Percentiles rank a stretch among this genome's conserved stretches.
phyloP scores from a whole-genome alignment of 2,797 vertebrate genomes.

The Gobionotothen gibberifrons region DNA sequence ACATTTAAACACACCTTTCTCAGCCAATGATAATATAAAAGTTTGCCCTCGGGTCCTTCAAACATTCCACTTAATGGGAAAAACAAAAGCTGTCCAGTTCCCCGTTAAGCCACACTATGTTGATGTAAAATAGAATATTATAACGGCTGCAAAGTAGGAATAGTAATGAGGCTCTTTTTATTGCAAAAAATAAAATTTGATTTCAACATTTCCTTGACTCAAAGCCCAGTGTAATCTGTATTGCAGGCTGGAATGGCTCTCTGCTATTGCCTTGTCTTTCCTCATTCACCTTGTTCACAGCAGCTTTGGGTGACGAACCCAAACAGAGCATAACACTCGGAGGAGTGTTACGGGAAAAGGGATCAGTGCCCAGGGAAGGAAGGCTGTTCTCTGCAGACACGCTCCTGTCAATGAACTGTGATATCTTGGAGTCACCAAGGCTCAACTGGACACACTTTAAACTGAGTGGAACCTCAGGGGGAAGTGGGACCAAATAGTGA shows the following conservation, averaged over 20 bases:
- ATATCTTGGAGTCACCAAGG: slow-evolving; percentile 43
- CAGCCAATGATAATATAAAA: slow-evolving; percentile 44
- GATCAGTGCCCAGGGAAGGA: slow-evolving; percentile 50
- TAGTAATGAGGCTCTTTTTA: slow-evolving; percentile 15
- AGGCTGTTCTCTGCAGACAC: slow-evolving; percentile 42
- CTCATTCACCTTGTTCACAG: slow-evolving; percentile 57
- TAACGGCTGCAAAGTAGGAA: slow-evolving; percentile 26
- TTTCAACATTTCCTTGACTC: slow-evolving; percentile 49
- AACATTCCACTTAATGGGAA: slow-evolving; percentile 19
- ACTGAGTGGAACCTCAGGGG: slow-evolving; percentile 17
- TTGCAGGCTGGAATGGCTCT: slow-evolving; percentile 35
- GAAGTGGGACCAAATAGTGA: slow-evolving; percentile 9
- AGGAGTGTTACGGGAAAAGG: slow-evolving; percentile 42
- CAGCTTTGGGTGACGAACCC: slow-evolving; percentile 63
- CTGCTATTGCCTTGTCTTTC: slow-evolving; percentile 51
- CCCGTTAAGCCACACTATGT: slow-evolving; percentile 16
- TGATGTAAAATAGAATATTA: slow-evolving; percentile 1
- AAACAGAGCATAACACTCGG: slow-evolving; percentile 46
- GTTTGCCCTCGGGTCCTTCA: slow-evolving; percentile 25
- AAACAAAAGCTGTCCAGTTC: slow-evolving; percentile 18
- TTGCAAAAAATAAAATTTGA: slow-evolving; percentile 41
- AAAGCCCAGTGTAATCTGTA: slow-evolving; percentile 34
- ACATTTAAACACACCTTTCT: slow-evolving; percentile 30
- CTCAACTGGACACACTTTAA: slow-evolving; percentile 42
- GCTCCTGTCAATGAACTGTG: slow-evolving; percentile 60